Base-by-base conservation (phyloP, 2,113 vertebrate genomes). In the Peromyscus maniculatus region DNA sequence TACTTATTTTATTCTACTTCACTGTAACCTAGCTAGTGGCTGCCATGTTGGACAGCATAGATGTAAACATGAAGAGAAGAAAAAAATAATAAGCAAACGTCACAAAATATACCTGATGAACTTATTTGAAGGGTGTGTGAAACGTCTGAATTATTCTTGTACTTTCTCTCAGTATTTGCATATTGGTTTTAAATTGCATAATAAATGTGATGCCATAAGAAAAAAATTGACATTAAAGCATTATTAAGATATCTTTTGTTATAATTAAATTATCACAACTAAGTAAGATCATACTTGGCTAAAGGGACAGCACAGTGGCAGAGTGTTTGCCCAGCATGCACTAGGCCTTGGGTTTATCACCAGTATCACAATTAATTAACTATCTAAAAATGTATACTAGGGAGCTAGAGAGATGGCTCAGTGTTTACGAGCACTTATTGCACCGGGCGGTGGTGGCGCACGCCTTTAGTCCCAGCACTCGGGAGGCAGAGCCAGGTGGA, bases 91-190 rank as follows among this genome's bases (percentile, higher is more conserved):
- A 55, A 79, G 43, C 21, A 82, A 67, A 33, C 16, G 43, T 6
- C 39, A 78, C n/a, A 62, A 64, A 46, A 46, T 74, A 17, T n/a
- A 83, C 75, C 7, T 55, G 4, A 39, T 67, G 36, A 87, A n/a
- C 36, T 22, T 90, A 3, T 26, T 4, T 77, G 79, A 87, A 89
- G 11, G 10, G 0, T 49, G 7, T 43, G 3, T 55, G 62, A 33
- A 82, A 95, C 95, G 46, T 93, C 36, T 78, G 8, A 43, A 52
- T 78, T 77, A 64, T 46, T 93, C 62, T 75, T 91, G 0, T 59
- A 33, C 24, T 64, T 95, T 96, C 89, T 62, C 69, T 94, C 87
- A 75, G 43, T 22, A 13, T 59, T 97, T 95, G 5, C 93, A 91
- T 95, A 79, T 46, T 71, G 28, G 62, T n/a, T 82, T 87, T 89